phyloP scores from a whole-genome alignment of 2,888 invertebrate genomes.

The Leptinotarsa rubiginosa region DNA sequence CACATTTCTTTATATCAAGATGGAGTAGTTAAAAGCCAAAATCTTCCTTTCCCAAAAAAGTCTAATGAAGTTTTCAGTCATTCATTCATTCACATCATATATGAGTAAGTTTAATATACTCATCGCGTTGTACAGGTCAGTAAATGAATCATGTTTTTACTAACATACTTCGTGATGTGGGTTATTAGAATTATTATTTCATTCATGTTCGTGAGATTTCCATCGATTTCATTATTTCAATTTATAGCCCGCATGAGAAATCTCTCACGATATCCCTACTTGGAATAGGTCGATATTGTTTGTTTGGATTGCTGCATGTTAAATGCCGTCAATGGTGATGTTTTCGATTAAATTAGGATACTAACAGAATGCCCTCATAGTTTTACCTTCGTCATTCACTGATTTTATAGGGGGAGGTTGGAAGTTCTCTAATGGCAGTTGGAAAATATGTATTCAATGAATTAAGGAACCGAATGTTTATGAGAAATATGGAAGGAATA shows the following conservation, averaged over 20 bases:
- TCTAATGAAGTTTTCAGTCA: no score
- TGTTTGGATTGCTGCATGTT: slow-evolving; percentile 19
- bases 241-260: slow-evolving; percentile 48
- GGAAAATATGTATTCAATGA: no score
- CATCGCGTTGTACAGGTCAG: slow-evolving; percentile 30
- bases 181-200: slow-evolving; percentile 52
- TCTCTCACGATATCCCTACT: slow-evolving; percentile 53
- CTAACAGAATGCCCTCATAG: slow-evolving; percentile 4
- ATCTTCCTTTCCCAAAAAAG: no score
- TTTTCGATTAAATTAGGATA: slow-evolving; percentile 23
- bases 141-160: slow-evolving; percentile 29
- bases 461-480: no score
- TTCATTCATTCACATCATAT: no score
- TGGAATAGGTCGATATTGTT: slow-evolving; percentile 41
- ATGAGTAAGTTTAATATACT: neutral
- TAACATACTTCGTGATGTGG: slow-evolving; percentile 46
- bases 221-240: slow-evolving; percentile 48
- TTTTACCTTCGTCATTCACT: slow-evolving; percentile 4
- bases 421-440: no score
- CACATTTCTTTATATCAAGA: no score
- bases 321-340: slow-evolving; percentile 13
- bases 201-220: slow-evolving; percentile 50
- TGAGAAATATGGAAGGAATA: no score
- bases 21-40: no score
- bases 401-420: neutral